Conservation (phyloP, 1,140 invertebrate genomes). For the Ephestia elutella region DNA sequence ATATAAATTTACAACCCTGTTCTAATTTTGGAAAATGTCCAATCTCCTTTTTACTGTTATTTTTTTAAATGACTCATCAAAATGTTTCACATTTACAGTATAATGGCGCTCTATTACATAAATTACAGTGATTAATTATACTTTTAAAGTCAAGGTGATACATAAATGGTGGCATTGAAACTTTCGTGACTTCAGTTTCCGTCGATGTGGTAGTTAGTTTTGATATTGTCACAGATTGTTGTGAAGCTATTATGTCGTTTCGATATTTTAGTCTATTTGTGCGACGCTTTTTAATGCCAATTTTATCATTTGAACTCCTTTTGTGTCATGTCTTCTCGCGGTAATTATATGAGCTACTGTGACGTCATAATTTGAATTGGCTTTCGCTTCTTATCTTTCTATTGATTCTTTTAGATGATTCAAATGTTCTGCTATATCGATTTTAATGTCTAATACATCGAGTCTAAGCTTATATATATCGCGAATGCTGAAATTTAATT, state of each 20-base stretch:
- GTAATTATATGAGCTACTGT: background rate
- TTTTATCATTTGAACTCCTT: background rate
- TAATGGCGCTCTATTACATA: background rate
- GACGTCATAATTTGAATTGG: background rate
- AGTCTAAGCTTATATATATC: conserved; percentile 9
- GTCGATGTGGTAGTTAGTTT: conserved; percentile 23
- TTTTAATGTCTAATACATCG: conserved; percentile 11
- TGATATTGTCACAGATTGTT: conserved; percentile 6
- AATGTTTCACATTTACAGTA: background rate
- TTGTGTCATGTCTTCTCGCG: background rate
- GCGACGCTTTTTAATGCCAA: conserved; percentile 14
- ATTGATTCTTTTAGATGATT: background rate
- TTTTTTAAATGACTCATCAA: background rate
- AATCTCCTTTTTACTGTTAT: background rate
- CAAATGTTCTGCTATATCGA: background rate
- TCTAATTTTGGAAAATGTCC: background rate
- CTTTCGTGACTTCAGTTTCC: conserved; percentile 14
- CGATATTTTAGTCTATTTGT: conserved; percentile 11
- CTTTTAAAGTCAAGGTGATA: conserved; percentile 19
- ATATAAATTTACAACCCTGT: conserved; percentile 12
- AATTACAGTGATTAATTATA: background rate
- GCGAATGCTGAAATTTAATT: background rate
- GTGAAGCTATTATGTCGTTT: conserved; percentile 8
- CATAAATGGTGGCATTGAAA: conserved; percentile 20
- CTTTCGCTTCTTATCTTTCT: background rate